Base-by-base conservation (phyloP, 2,888 invertebrate genomes). In the Mamestra brassicae region DNA sequence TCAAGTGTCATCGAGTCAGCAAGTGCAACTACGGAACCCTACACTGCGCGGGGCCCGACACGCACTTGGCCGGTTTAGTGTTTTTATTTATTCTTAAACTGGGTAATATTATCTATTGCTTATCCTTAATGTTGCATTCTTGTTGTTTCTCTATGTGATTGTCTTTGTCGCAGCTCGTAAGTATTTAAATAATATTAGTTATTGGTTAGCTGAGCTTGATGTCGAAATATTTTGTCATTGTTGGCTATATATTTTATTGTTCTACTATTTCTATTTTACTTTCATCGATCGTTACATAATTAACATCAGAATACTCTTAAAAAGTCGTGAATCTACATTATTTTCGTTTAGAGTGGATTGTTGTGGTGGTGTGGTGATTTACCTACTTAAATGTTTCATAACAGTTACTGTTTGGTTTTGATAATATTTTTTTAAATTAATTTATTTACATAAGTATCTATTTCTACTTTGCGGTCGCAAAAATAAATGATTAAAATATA, bases 231-330 rank as follows among this genome's bases (percentile, higher is more conserved):
- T 55, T 34, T 47, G n/a, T 15, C 42, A 61, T 45, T 38, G 15
- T 42, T 60, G 10, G 17, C 13, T 26, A 45, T 13, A 45, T 58
- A 58, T 26, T 26, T 45, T 55, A 62, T 3, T 42, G 7, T 69
- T 47, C n/a, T 26, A 13, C 47, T 72, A 13, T 42, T 72, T 55
- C n/a, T 57, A 17, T 17, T 68, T 17, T 60, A 52, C 71, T 60
- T 60, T 71, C 52, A 34, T 65, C 74, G 34, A 57, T 42, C 5
- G n/a, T 65, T 74, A 52, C 36, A 58, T 74, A 65, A 58, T 36
- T 74, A 17, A 15, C 17, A 17, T 11, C 34, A 42, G 17, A 34
- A 57, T 65, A 63, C 34, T 42, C 34, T 52, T 50, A 10, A 36
- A 17, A 50, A 47, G 0, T 26, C 15, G 26, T 17, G 3, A 13